Percentiles rank a stretch among this genome's conserved stretches.
phyloP scores from a whole-genome alignment of 2,888 invertebrate genomes.

The Hydrotaea cyrtoneurina region DNA sequence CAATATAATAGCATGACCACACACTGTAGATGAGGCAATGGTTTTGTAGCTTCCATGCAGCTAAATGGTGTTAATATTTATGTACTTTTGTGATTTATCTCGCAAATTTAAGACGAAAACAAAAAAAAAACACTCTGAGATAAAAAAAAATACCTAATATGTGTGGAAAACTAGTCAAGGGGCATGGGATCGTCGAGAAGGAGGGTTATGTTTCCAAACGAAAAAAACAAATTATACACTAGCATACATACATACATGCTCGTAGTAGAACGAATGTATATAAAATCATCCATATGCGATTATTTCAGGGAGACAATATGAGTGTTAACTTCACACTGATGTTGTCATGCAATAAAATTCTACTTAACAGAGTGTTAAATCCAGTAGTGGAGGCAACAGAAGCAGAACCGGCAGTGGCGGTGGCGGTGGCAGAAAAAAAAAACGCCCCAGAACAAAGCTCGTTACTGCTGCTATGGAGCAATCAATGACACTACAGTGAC shows the following conservation, averaged over 20 bases:
- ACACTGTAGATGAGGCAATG: not conserved
- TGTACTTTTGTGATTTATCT: slow-evolving; percentile 54
- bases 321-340: slow-evolving; percentile 62
- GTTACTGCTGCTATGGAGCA: not conserved
- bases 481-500: not conserved
- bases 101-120: slow-evolving; percentile 44
- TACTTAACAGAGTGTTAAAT: slow-evolving; percentile 58
- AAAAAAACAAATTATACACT: slow-evolving; percentile 33
- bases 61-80: slow-evolving; percentile 54
- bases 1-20: not conserved
- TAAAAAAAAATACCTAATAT: not conserved
- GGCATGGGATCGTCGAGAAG: not conserved
- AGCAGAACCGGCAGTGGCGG: not conserved
- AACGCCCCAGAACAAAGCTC: not conserved
- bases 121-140: not conserved
- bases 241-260: not conserved
- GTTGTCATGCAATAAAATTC: slow-evolving; percentile 63
- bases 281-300: slow-evolving; percentile 32
- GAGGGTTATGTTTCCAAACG: not conserved
- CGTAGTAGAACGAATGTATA: not conserved
- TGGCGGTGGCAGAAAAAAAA: not conserved
- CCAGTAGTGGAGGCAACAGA: not conserved
- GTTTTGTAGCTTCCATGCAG: slow-evolving; percentile 11
- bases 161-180: slow-evolving; percentile 1
- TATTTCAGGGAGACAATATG: slow-evolving; percentile 13